A percentile compares a stretch with the other conserved stretches of the same genome.
phyloP scores from a whole-genome alignment of 2,797 vertebrate species.

The Oreonectes daqikongensis region DNA sequence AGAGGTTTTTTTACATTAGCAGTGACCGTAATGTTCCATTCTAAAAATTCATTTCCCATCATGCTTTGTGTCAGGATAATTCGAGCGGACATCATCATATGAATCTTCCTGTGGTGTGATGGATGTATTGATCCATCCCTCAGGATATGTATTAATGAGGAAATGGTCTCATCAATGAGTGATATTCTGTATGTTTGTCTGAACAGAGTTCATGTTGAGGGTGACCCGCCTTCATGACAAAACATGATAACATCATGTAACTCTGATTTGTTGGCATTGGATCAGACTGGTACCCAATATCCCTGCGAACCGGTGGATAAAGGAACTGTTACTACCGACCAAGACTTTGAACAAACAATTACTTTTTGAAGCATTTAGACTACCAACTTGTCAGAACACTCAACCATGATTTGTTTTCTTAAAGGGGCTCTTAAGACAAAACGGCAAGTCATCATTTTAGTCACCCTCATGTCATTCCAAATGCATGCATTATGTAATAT shows the following conservation, averaged over 20 bases:
- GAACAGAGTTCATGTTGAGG: slow-evolving; percentile 66
- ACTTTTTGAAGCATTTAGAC: too few species aligned
- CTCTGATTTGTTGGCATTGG: slow-evolving; percentile 53
- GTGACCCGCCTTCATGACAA: slow-evolving; percentile 46
- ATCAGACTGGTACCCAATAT: slow-evolving; percentile 39
- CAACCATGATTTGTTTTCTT: too few species aligned
- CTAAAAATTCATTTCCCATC: slow-evolving; percentile 2
- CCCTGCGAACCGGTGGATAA: slow-evolving; percentile 30
- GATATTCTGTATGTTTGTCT: slow-evolving; percentile 52
- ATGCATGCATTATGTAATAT: too few species aligned
- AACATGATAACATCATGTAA: slow-evolving; percentile 66
- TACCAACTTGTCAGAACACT: too few species aligned
- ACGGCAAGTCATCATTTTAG: too few species aligned
- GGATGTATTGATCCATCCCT: slow-evolving; percentile 63
- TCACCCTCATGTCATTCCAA: too few species aligned
- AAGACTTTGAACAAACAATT: too few species aligned
- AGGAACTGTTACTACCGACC: too few species aligned
- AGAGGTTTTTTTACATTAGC: not conserved
- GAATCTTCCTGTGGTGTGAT: slow-evolving; percentile 35
- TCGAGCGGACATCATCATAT: slow-evolving; percentile 29
- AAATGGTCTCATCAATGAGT: slow-evolving; percentile 55
- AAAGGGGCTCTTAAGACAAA: too few species aligned
- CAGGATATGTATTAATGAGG: slow-evolving; percentile 49
- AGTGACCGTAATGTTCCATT: slow-evolving; percentile 17
- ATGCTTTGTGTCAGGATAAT: slow-evolving; percentile 33